Conservation (phyloP, 1,140 invertebrate genomes). For the Platyscapa corneri region DNA sequence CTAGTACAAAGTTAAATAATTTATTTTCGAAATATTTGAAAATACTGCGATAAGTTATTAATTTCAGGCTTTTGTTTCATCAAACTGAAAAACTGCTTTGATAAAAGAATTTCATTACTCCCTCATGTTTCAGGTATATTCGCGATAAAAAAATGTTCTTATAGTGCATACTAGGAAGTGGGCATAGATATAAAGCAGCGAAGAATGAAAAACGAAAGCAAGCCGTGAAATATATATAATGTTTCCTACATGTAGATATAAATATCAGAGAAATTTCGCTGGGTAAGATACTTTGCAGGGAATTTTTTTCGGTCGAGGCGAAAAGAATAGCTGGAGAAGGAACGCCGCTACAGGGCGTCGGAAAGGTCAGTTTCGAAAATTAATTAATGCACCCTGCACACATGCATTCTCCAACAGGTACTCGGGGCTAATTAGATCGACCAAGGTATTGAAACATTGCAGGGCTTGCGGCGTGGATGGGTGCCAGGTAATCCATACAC, state of each 20-base stretch:
- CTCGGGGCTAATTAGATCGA: conserved; percentile 48
- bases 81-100: neutral
- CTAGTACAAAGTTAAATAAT: neutral
- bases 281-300: neutral
- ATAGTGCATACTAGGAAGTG: neutral
- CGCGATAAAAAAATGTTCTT: conserved; percentile 1
- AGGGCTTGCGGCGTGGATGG: conserved; percentile 33
- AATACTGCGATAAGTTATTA: neutral
- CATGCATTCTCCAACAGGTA: conserved; percentile 38
- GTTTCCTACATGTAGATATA: neutral
- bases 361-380: conserved; percentile 48
- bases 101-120: conserved; percentile 31
- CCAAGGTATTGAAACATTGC: conserved; percentile 52
- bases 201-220: neutral
- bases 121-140: neutral
- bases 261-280: neutral
- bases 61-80: neutral
- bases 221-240: conserved; percentile 12
- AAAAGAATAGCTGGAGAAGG: neutral
- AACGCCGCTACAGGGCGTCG: neutral
- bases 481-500: neutral
- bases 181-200: neutral
- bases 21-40: neutral
- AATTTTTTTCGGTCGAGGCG: neutral
- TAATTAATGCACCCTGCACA: conserved; percentile 36